Conservation (phyloP, 2,797 vertebrate species). For the Sebastes nivosus region DNA sequence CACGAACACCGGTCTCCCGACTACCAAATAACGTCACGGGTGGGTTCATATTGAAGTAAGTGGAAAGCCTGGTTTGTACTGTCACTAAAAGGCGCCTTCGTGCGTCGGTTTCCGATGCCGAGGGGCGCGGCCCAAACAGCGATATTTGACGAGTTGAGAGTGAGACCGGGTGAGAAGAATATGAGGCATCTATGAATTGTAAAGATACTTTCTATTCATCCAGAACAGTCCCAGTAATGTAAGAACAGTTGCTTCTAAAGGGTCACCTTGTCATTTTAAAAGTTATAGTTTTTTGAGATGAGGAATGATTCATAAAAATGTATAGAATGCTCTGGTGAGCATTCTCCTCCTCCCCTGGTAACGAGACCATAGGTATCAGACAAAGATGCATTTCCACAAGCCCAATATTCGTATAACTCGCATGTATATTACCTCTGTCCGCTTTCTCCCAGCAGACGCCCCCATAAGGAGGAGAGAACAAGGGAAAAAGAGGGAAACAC, state of each 20-base stretch:
- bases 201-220: neutral
- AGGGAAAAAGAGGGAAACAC: constrained; percentile 51
- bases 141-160: no score
- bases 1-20: no score
- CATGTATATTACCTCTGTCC: constrained; percentile 52
- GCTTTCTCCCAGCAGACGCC: constrained; percentile 58
- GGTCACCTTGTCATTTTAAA: constrained; percentile 47
- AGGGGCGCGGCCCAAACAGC: no score
- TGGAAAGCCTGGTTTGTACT: no score
- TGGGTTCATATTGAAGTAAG: no score
- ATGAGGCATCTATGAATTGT: neutral
- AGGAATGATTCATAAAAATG: constrained; percentile 51
- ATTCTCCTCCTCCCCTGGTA: constrained; percentile 37
- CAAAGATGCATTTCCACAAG: constrained; percentile 70
- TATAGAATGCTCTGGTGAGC: constrained; percentile 25
- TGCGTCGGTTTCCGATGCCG: no score
- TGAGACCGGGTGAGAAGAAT: neutral
- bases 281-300: constrained; percentile 34
- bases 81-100: no score
- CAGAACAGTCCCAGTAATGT: neutral
- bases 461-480: constrained; percentile 42
- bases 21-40: no score
- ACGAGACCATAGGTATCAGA: constrained; percentile 52
- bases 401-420: constrained; percentile 50
- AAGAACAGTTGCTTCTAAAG: constrained; percentile 5